Evolutionary conservation across 1,140 invertebrate genomes (phyloP), one percentile per base, ranked within the genome.

Genomic region (Lamellibrachia luymesi): DNA sequence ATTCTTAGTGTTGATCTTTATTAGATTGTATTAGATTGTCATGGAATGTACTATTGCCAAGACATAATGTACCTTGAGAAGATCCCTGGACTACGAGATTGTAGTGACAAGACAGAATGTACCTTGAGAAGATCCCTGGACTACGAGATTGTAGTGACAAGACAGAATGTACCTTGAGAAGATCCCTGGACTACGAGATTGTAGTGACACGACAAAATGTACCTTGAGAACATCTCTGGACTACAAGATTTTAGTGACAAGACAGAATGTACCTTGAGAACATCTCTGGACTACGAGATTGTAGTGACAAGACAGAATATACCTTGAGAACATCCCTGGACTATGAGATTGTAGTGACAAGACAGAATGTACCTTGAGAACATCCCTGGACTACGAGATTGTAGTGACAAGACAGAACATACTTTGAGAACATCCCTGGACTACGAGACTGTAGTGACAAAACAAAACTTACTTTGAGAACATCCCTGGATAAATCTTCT

Each of bases 311-410:
- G 4, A 80, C 64, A 80, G 1, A 91, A 90, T 93, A 95, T 96
- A 98, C 98, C 97, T 99, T 99, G 0, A 99, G 97, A 49, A 99
- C 97, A 97, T 99, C 99, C 49, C 99, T 97, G 17, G 97, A 98
- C 25, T 80, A 22, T 1, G 52, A 56, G 52, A 13, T 7, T 80
- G 64, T 22, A 80, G 25, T 80, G 13, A 17, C 25, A 38, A 38
- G 38, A 38, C 38, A 38, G 38, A 38, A 38, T 38, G 38, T 38
- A 38, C 1, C 38, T 38, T 38, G 38, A 38, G 38, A 38, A 38
- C 38, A 38, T 38, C 38, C 38, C 64, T 80, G 64, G 64, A 6
- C 25, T 80, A 22, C 17, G 52, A 56, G 52, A 13, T 7, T 80
- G 64, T 22, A 80, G 25, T 80, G 13, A 17, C 25, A 38, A 38